These are phyloP conservation scores for Furcifer pardalis DNA, from an alignment of 2,797 vertebrate genomes.

Conservation along the genomic window DNA sequence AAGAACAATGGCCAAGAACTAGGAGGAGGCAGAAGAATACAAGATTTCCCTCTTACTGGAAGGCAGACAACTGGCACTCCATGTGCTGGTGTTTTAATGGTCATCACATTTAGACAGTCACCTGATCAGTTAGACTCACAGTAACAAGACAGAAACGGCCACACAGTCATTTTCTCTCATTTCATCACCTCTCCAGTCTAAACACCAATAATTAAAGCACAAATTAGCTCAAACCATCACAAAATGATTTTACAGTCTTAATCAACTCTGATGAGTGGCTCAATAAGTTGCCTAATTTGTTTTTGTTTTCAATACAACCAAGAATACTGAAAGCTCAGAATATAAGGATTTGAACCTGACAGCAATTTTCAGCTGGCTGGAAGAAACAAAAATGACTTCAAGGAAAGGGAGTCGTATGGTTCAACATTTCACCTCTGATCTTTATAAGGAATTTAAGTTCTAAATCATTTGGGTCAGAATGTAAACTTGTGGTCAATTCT, in stretches of 20 bases:
- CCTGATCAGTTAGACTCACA: slow-evolving; percentile 23
- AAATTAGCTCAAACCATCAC: slow-evolving; percentile 47
- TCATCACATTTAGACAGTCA: neutral
- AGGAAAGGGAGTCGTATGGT: rapidly evolving
- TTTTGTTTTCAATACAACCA: slow-evolving; percentile 37
- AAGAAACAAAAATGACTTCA: neutral
- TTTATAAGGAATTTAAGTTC: slow-evolving; percentile 11
- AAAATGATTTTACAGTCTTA: slow-evolving; percentile 38
- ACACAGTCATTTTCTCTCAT: slow-evolving; percentile 42
- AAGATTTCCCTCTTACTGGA: neutral
- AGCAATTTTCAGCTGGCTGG: neutral
- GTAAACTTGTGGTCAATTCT: neutral
- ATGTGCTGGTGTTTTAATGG: neutral
- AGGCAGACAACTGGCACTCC: neutral
- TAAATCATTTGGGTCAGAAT: neutral
- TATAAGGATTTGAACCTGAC: neutral
- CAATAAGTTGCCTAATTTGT: slow-evolving; percentile 9
- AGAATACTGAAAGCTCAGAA: neutral
- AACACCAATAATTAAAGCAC: neutral
- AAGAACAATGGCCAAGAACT: neutral
- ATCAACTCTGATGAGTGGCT: slow-evolving; percentile 42
- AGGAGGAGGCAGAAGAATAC: neutral
- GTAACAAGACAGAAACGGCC: slow-evolving; percentile 13
- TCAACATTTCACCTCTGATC: neutral
- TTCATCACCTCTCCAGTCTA: slow-evolving; percentile 18